A percentile compares a stretch with the other conserved stretches of the same genome.
Evolutionary conservation across 2,888 invertebrate genomes (phyloP).

Genomic region (Tenthredo amoena): DNA sequence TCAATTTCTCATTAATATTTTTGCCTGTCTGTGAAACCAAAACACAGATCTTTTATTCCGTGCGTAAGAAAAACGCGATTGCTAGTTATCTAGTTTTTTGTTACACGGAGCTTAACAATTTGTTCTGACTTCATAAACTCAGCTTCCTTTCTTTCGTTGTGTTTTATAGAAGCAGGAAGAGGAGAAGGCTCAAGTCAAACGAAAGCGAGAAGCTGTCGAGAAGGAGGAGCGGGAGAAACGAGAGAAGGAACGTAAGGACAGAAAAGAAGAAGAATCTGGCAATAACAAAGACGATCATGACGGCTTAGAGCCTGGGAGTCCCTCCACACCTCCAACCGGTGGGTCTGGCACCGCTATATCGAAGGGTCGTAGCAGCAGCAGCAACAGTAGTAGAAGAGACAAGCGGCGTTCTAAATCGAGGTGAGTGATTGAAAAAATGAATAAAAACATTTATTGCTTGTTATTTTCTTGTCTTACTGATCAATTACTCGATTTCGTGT

Average conservation of each 20-base stretch:
- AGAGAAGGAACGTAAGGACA: constrained; percentile 78
- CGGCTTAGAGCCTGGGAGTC: constrained; percentile 70
- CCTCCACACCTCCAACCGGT: constrained; percentile 66
- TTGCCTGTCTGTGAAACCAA: neutral
- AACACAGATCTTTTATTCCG: no score
- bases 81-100: constrained; percentile 68
- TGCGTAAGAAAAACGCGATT: constrained; percentile 63
- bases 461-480: neutral
- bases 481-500: constrained; percentile 23
- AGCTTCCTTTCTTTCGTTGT: constrained; percentile 67
- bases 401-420: constrained; percentile 79
- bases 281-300: constrained; percentile 76
- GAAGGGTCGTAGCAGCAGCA: constrained; percentile 72
- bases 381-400: constrained; percentile 73
- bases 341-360: constrained; percentile 30
- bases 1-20: neutral
- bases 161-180: constrained; percentile 87
- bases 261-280: constrained; percentile 76
- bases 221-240: constrained; percentile 82
- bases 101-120: constrained; percentile 62
- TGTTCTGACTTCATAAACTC: constrained; percentile 58
- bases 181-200: constrained; percentile 83
- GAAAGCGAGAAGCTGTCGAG: constrained; percentile 84
- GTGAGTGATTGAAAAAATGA: constrained; percentile 65
- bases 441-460: neutral